Conservation (phyloP, 2,888 invertebrate species). For the Ariolimax columbianus region DNA sequence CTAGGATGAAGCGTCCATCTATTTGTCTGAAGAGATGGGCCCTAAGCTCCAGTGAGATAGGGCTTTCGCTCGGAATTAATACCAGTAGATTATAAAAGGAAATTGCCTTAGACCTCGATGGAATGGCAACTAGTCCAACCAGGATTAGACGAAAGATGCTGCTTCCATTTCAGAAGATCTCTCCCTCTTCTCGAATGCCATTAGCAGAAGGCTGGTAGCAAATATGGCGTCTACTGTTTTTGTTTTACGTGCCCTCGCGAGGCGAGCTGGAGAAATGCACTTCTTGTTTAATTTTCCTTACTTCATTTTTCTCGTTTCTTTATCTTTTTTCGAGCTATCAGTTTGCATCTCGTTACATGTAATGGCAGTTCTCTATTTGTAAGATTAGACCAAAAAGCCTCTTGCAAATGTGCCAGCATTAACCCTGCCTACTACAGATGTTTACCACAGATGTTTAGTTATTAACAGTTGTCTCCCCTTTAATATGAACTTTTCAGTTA, state of each 20-base stretch:
- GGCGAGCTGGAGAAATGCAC: conserved; percentile 22
- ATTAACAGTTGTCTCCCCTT: no score
- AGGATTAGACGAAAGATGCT: conserved; percentile 52
- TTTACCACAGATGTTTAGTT: neutral
- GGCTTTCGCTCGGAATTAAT: conserved; percentile 56
- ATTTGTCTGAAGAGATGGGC: conserved; percentile 55
- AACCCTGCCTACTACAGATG: neutral
- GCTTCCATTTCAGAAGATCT: conserved; percentile 53
- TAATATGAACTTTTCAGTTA: no score
- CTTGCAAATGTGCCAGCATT: neutral
- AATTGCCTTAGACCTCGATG: conserved; percentile 67
- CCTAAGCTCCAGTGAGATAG: conserved; percentile 52
- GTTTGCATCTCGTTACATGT: neutral
- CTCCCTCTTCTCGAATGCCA: conserved; percentile 49
- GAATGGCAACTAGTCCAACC: conserved; percentile 36
- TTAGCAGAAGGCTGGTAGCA: conserved; percentile 50
- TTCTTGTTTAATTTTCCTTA: neutral
- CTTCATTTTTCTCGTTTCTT: neutral
- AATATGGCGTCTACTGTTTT: conserved; percentile 47
- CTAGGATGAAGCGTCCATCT: conserved; percentile 50
- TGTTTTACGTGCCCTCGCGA: conserved; percentile 17
- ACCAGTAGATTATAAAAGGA: conserved; percentile 65
- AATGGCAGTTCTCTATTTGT: neutral
- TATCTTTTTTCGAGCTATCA: neutral
- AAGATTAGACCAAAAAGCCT: neutral